Percentiles rank a stretch among this genome's conserved stretches.
phyloP scores from a whole-genome alignment of 2,888 invertebrate genomes.

The Mimachlamys varia region DNA sequence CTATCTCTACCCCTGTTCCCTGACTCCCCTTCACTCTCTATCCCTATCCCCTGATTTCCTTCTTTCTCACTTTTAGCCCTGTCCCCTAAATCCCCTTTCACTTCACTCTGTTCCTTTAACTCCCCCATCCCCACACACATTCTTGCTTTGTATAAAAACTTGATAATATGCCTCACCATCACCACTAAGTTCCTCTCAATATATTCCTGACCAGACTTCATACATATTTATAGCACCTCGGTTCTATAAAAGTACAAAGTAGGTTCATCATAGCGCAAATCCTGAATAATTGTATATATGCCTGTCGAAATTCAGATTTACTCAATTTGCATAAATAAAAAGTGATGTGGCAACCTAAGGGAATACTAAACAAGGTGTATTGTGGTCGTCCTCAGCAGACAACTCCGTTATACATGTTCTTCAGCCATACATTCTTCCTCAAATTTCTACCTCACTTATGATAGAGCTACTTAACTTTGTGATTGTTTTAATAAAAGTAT shows the following conservation, averaged over 20 bases:
- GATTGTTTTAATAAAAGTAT: not conserved
- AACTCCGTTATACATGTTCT: too few relatives aligned
- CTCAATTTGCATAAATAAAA: conserved; percentile 34
- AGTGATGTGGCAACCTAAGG: not conserved
- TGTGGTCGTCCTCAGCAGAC: too few relatives aligned
- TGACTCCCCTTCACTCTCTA: not conserved
- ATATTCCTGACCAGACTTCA: conserved; percentile 55
- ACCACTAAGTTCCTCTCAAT: conserved; percentile 71
- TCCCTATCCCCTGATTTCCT: not conserved
- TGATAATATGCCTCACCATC: not conserved
- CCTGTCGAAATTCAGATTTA: conserved; percentile 28
- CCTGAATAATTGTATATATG: conserved; percentile 27
- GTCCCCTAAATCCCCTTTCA: not conserved
- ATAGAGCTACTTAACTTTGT: too few relatives aligned
- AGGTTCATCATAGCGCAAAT: conserved; percentile 20
- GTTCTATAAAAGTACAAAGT: conserved; percentile 42
- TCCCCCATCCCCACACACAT: not conserved
- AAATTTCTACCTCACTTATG: too few relatives aligned
- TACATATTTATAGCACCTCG: conserved; percentile 49
- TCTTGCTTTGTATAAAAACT: not conserved
- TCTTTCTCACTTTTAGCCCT: not conserved
- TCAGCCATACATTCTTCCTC: too few relatives aligned
- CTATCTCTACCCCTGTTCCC: not conserved
- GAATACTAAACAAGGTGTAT: not conserved
- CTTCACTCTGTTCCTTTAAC: not conserved